These are phyloP conservation scores for Ditylenchus weischeri DNA, from an alignment of 2,888 invertebrate genomes.

Conservation along the genomic window DNA sequence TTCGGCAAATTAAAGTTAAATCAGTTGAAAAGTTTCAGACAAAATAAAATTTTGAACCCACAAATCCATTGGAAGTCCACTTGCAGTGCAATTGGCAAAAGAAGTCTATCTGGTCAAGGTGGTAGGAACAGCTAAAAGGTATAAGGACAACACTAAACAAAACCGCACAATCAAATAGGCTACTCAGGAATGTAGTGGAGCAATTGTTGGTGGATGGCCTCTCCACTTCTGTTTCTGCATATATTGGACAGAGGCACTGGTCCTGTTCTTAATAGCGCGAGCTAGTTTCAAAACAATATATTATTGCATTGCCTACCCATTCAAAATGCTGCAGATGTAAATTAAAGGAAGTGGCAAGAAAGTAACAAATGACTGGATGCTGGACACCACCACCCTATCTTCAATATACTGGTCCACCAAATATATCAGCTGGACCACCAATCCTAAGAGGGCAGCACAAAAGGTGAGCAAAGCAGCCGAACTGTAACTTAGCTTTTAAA, in stretches of 20 bases:
- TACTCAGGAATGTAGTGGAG: no score
- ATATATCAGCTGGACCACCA: conserved; percentile 19
- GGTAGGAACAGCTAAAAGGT: conserved; percentile 20
- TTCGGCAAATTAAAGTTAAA: no score
- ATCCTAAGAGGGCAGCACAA: background rate
- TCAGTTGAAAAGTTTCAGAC: no score
- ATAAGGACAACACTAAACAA: no score
- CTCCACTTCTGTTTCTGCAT: conserved; percentile 7
- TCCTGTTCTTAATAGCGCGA: conserved; percentile 2
- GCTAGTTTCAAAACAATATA: background rate
- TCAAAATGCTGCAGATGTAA: conserved; percentile 20
- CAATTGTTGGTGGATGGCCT: background rate
- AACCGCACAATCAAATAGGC: no score
- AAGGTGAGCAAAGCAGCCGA: conserved; percentile 18
- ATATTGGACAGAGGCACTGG: conserved; percentile 15
- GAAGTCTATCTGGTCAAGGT: conserved; percentile 11
- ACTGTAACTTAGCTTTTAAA: background rate
- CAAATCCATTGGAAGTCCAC: conserved; percentile 25
- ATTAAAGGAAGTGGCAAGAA: conserved; percentile 20
- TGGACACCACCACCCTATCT: conserved; percentile 18
- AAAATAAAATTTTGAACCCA: no score
- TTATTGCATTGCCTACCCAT: conserved; percentile 18
- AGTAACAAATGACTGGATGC: conserved; percentile 13
- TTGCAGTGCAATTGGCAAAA: conserved; percentile 26
- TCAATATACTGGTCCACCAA: conserved; percentile 19